These are phyloP conservation scores for Trogon surrucura DNA, from an alignment of 2,113 vertebrate genomes.

Conservation along the genomic window DNA sequence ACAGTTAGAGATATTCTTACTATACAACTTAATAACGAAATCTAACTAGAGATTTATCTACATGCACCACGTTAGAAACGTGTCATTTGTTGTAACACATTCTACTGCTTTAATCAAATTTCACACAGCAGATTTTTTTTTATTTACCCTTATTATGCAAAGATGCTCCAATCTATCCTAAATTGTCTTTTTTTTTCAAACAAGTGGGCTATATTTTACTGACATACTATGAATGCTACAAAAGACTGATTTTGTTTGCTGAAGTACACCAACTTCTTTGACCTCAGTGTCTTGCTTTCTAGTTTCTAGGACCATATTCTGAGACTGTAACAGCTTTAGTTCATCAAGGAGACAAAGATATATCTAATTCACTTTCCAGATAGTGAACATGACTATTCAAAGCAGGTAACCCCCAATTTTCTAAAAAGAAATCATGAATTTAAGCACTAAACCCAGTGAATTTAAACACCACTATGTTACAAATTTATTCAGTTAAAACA, in stretches of 20 bases:
- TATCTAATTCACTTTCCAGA: neutral
- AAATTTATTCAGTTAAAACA: neutral
- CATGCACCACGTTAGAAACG: neutral
- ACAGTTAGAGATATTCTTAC: neutral
- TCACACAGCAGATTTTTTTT: conserved; percentile 16
- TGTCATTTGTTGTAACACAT: neutral
- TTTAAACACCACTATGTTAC: neutral
- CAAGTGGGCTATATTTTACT: neutral
- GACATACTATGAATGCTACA: neutral
- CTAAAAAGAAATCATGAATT: too few species aligned
- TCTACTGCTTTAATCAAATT: neutral
- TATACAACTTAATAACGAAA: neutral
- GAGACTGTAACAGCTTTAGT: neutral
- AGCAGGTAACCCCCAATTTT: neutral
- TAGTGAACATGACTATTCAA: neutral
- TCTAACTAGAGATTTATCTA: neutral
- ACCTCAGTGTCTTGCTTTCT: neutral
- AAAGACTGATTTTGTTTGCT: neutral
- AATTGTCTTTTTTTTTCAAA: conserved; percentile 46
- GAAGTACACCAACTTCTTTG: neutral
- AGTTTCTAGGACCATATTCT: neutral
- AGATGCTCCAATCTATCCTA: conserved; percentile 40
- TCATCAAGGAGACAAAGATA: neutral
- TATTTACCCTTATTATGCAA: conserved; percentile 21
- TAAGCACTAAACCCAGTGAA: too few species aligned